Evolutionary conservation across 2,113 vertebrate species (phyloP).

Genomic region (Pachypanchax playfairii): DNA sequence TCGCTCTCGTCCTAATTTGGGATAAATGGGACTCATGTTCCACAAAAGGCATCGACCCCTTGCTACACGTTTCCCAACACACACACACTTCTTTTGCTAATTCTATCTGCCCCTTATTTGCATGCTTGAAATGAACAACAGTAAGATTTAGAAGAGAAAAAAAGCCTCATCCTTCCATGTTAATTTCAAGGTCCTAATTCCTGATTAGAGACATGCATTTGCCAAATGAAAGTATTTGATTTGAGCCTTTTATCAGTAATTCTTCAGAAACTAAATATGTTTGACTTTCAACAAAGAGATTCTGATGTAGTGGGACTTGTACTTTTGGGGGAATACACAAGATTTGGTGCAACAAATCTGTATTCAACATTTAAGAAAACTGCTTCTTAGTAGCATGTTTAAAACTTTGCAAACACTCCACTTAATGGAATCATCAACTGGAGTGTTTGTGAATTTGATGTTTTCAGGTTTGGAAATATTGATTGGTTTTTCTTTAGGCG

Average conservation of each 20-base stretch:
- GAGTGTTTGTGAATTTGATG: no score
- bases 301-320: no score
- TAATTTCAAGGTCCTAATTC: slow-evolving; percentile 64
- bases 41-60: slow-evolving; percentile 73
- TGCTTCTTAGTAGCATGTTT: no score
- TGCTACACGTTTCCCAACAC: slow-evolving; percentile 56
- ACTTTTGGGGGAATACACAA: neutral
- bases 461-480: no score
- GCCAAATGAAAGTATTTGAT: slow-evolving; percentile 63
- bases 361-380: no score
- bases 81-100: no score
- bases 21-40: slow-evolving; percentile 80
- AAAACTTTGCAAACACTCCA: no score
- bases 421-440: no score
- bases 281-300: no score
- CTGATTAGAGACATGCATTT: slow-evolving; percentile 71
- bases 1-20: slow-evolving; percentile 72
- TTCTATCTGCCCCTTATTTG: slow-evolving; percentile 77
- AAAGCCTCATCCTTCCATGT: slow-evolving; percentile 63
- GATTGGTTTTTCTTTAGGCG: no score
- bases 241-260: slow-evolving; percentile 65
- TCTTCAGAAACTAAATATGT: no score
- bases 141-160: slow-evolving; percentile 52
- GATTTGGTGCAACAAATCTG: neutral
- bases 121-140: slow-evolving; percentile 62